Conservation (phyloP, 2,888 invertebrate genomes). For the Agonopterix subpropinquella region DNA sequence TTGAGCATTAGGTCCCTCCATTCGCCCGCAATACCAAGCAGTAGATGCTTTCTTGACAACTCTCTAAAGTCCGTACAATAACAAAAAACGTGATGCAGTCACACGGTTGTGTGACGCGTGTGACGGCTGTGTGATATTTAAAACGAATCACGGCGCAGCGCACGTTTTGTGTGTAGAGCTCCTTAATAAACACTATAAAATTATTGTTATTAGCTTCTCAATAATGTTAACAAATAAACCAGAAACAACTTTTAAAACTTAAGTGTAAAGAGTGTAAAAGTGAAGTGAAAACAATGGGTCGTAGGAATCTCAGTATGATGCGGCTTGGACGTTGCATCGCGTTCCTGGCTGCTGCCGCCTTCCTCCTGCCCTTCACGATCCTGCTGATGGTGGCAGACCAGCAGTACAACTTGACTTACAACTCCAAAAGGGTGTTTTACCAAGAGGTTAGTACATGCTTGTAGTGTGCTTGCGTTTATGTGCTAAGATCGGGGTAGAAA, state of each 20-base stretch:
- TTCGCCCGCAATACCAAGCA: no score
- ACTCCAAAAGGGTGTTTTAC: constrained; percentile 63
- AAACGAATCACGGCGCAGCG: no score
- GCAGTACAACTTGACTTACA: constrained; percentile 75
- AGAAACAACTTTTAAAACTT: constrained; percentile 1
- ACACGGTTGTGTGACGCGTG: no score
- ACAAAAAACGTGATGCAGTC: no score
- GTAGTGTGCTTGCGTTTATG: constrained; percentile 1
- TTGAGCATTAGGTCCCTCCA: no score
- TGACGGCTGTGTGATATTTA: no score
- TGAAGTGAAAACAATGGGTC: constrained; percentile 36
- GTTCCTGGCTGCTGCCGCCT: constrained; percentile 76
- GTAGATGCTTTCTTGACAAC: no score
- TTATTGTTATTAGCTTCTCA: no score
- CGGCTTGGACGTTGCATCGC: constrained; percentile 74
- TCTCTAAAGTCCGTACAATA: no score
- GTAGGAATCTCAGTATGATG: constrained; percentile 65
- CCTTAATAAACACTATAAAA: no score
- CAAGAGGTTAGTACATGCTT: constrained; percentile 67
- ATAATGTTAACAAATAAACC: no score
- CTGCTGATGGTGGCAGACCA: constrained; percentile 77
- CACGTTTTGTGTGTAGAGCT: no score
- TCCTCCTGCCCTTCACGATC: constrained; percentile 76
- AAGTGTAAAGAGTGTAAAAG: constrained; percentile 6
- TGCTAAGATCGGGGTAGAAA: background rate